Evolutionary conservation across 2,113 vertebrate species (phyloP).

Genomic region (Dromas ardeola): DNA sequence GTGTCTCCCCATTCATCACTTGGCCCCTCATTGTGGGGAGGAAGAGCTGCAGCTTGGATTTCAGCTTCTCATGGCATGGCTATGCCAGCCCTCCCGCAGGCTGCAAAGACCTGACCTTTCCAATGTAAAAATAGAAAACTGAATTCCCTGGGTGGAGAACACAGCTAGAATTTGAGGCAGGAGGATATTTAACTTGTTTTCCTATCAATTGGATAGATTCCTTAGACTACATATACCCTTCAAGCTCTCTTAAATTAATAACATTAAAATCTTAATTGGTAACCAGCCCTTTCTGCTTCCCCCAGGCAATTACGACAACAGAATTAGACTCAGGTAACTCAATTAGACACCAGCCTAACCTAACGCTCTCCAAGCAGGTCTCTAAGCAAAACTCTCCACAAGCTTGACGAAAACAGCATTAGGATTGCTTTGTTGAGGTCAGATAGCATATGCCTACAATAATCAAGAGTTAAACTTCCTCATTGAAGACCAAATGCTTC

Average conservation of each 20-base stretch:
- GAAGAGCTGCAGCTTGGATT: neutral
- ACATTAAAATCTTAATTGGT: conserved; percentile 49
- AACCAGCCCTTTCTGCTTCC: conserved; percentile 33
- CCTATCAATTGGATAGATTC: conserved; percentile 21
- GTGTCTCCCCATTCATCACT: neutral
- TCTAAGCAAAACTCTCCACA: neutral
- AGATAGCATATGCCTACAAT: neutral
- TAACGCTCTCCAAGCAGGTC: neutral
- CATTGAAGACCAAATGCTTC: neutral
- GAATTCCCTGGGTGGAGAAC: neutral
- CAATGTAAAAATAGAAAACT: conserved; percentile 37
- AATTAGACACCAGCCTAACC: conserved; percentile 6
- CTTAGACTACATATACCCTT: neutral
- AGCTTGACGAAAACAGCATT: neutral
- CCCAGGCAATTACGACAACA: conserved; percentile 24
- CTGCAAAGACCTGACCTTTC: neutral
- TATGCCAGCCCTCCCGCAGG: neutral
- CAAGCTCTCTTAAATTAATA: conserved; percentile 45
- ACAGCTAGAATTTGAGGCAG: neutral
- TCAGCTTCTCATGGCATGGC: neutral
- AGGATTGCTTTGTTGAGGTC: neutral
- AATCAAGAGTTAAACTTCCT: neutral
- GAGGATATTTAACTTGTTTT: conserved; percentile 20
- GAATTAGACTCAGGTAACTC: conserved; percentile 51
- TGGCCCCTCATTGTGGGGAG: neutral